These are phyloP conservation scores for Drosophila novamexicana DNA, from an alignment of 1,140 invertebrate genomes.

Conservation along the genomic window DNA sequence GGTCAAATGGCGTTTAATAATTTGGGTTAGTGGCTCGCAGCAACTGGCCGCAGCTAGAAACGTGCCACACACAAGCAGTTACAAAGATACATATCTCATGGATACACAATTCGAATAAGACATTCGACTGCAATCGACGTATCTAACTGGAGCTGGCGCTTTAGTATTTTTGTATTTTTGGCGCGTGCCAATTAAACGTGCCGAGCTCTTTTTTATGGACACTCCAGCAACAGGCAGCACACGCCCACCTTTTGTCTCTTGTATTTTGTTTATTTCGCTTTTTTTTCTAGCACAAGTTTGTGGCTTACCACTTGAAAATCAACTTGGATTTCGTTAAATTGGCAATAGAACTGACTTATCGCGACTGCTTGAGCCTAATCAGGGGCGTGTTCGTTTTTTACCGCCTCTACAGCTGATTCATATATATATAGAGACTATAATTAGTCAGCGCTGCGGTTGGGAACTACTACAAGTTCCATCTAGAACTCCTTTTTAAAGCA, in stretches of 20 bases:
- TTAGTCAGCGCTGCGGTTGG: no score
- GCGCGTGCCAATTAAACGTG: conserved; percentile 78
- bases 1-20: conserved; percentile 82
- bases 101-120: conserved; percentile 65
- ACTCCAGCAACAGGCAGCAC: conserved; percentile 35
- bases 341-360: conserved; percentile 18
- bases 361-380: conserved; percentile 1
- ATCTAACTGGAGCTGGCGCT: not conserved
- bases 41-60: conserved; percentile 2
- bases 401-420: not conserved
- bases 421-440: not conserved
- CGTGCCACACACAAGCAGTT: conserved; percentile 18
- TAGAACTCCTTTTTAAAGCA: no score
- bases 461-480: no score
- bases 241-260: conserved; percentile 60
- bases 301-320: conserved; percentile 8
- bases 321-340: conserved; percentile 10
- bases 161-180: conserved; percentile 31
- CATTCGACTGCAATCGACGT: conserved; percentile 51
- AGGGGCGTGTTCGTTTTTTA: conserved; percentile 4
- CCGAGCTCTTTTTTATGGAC: conserved; percentile 37
- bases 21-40: conserved; percentile 63
- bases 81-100: conserved; percentile 63
- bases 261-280: not conserved
- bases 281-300: conserved; percentile 22